phyloP scores from a whole-genome alignment of 2,888 invertebrate species.

The Neoaliturus tenellus region DNA sequence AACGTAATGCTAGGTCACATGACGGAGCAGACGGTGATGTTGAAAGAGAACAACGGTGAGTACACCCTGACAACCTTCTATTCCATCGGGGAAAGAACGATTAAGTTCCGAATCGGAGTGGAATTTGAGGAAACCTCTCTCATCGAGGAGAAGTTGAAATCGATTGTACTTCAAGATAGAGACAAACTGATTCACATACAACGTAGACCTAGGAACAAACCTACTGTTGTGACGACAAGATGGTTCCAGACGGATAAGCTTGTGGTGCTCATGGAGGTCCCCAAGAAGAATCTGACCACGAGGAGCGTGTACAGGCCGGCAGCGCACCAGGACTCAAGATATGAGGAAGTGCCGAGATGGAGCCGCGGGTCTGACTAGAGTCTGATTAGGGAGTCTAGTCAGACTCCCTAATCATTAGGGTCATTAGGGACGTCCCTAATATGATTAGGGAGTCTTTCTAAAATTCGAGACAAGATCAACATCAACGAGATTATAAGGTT shows the following conservation, averaged over 20 bases:
- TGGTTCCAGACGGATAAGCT: constrained; percentile 2
- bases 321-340: background rate
- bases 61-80: background rate
- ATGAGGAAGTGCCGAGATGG: background rate
- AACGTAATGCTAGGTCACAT: background rate
- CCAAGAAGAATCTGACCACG: background rate
- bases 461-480: too few species aligned
- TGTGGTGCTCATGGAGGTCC: background rate
- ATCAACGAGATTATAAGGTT: too few species aligned
- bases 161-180: background rate
- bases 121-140: background rate
- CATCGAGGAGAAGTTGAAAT: background rate
- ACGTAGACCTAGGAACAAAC: background rate
- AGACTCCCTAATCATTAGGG: too few species aligned
- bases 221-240: background rate
- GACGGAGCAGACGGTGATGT: background rate
- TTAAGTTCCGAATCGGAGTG: background rate
- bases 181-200: background rate
- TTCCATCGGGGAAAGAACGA: background rate
- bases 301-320: background rate
- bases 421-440: too few species aligned
- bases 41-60: background rate
- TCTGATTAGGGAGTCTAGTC: too few species aligned
- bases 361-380: too few species aligned
- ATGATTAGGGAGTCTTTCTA: too few species aligned